Base-by-base conservation (phyloP, 1,140 invertebrate species). In the Psix sp. region DNA sequence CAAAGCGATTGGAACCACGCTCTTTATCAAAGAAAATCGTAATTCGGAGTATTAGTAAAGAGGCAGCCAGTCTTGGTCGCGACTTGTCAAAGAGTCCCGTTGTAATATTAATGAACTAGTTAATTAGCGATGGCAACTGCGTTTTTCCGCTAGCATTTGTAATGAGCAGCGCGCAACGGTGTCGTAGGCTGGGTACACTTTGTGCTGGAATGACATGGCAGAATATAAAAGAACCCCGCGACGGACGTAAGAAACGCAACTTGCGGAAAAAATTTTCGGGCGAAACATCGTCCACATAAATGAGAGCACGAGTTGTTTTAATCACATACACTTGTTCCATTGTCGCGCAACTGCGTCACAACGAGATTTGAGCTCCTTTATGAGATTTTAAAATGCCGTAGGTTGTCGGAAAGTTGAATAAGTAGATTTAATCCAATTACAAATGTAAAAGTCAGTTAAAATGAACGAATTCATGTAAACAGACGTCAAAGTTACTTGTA, bases 31-130 rank as follows among this genome's bases (percentile, higher is more conserved):
- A 29, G 20, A 26, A 52, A 52, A 39, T 26, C 7, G 36, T 26
- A 24, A 52, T 39, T 52, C n/a, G 17, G 4, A 3, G 11, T 5
- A 45, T 45, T 48, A 20, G 29, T 7, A 9, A n/a, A 33, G 48
- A 33, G 48, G 39, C 52, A 43, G 16, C 21, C n/a, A 7, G 26
- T 43, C 20, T 31, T 38, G 6, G 24, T 39, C 13, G 17, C 24
- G 40, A 36, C 36, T 42, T 35, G 5, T 42, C 26, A 42, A 56
- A 54, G 38, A 43, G 49, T 5, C 15, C 9, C 17, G 13, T 11
- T 43, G 51, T 35, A 40, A 56, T 43, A 56, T 43, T 56, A 56
- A 56, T 43, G 39, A 56, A 56, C 16, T 29, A 42, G 51, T 56
- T 56, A 56, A 57, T 57, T 57, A 57, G 45, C 31, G 56, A 39